Percentiles rank a stretch among this genome's conserved stretches.
phyloP scores from a whole-genome alignment of 2,888 invertebrate genomes.

The Clanis bilineata region DNA sequence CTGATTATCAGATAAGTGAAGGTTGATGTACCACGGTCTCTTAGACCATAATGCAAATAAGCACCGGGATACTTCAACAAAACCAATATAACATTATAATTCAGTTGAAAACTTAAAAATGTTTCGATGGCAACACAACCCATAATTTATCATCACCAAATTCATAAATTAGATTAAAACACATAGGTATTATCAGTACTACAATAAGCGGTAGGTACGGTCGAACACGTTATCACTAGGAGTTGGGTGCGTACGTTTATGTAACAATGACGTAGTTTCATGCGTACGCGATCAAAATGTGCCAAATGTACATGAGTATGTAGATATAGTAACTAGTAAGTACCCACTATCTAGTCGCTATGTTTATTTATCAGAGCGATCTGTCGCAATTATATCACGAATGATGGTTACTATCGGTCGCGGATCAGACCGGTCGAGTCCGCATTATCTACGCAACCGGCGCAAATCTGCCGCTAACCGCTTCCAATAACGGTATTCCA shows the following conservation, averaged over 20 bases:
- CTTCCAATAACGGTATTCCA: conserved; percentile 66
- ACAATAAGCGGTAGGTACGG: no score
- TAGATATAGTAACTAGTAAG: no score
- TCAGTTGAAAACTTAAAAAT: no score
- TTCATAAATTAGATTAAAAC: no score
- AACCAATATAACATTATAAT: no score
- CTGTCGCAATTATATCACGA: conserved; percentile 49
- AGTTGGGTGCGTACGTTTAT: conserved; percentile 8
- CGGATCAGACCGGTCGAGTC: conserved; percentile 65
- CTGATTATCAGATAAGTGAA: no score
- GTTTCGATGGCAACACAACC: no score
- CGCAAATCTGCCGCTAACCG: conserved; percentile 44
- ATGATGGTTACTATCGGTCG: conserved; percentile 49
- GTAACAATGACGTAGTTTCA: conserved; percentile 19
- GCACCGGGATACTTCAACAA: no score
- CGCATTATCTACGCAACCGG: conserved; percentile 62
- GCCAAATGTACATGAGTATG: background rate
- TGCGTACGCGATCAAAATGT: conserved; percentile 17
- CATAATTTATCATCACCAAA: no score
- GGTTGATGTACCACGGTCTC: no score
- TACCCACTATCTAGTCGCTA: conserved; percentile 32
- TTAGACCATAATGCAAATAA: no score
- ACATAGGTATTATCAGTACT: no score
- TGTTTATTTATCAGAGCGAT: conserved; percentile 40
- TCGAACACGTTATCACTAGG: background rate